phyloP scores from a whole-genome alignment of 92 coral and sea anemone species.

The Epizoanthus ramosus region DNA sequence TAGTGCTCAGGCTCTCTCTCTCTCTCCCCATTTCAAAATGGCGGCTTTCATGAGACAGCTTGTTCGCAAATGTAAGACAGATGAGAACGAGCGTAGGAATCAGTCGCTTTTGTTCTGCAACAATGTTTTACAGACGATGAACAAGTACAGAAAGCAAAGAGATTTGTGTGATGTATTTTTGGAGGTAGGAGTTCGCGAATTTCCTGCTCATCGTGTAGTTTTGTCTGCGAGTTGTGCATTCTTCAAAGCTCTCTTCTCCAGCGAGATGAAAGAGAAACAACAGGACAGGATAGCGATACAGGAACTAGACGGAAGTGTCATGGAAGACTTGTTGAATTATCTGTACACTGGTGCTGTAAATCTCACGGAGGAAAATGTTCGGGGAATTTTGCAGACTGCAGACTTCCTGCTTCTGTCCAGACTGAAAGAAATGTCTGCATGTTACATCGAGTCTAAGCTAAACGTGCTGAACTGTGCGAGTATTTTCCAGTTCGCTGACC shows the following conservation, averaged over 20 bases:
- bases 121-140: slow-evolving; percentile 1
- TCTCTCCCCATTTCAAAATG: neutral
- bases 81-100: neutral
- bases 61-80: slow-evolving; percentile 8
- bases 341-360: slow-evolving; percentile 25
- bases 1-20: neutral
- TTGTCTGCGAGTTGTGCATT: slow-evolving; percentile 11
- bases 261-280: slow-evolving; percentile 12
- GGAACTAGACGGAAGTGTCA: slow-evolving; percentile 14
- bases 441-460: slow-evolving; percentile 17
- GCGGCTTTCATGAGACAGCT: slow-evolving; percentile 33
- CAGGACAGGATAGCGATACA: slow-evolving; percentile 4
- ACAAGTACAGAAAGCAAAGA: slow-evolving; percentile 9
- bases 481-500: slow-evolving; percentile 22
- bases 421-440: slow-evolving; percentile 38
- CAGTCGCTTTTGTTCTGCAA: slow-evolving; percentile 21
- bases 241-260: slow-evolving; percentile 16
- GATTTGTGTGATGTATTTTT: slow-evolving; percentile 20
- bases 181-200: slow-evolving; percentile 19
- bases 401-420: slow-evolving; percentile 19
- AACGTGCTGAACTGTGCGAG: slow-evolving; percentile 9
- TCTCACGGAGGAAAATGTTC: neutral
- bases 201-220: slow-evolving; percentile 7
- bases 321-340: slow-evolving; percentile 15
- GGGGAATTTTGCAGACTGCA: slow-evolving; percentile 15